Conservation (phyloP, 1,140 invertebrate genomes). For the Drosophila kohkoa region DNA sequence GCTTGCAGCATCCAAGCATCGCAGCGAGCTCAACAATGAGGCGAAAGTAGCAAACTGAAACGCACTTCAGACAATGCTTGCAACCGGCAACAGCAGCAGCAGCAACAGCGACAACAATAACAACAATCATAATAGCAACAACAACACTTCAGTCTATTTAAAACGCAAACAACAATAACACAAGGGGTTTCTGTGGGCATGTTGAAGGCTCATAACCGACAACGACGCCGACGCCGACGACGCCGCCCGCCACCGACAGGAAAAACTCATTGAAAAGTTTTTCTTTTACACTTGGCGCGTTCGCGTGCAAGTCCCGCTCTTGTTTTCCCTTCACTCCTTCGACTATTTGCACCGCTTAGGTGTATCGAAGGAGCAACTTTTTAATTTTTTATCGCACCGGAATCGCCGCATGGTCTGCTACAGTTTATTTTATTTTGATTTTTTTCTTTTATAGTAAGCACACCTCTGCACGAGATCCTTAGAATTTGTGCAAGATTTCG, state of each 20-base stretch:
- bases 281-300: slow-evolving; percentile 79
- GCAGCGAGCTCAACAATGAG: slow-evolving; percentile 44
- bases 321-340: slow-evolving; percentile 6
- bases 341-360: slow-evolving; percentile 36
- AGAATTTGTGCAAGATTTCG: slow-evolving; percentile 9
- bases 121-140: slow-evolving; percentile 50
- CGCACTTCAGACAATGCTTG: slow-evolving; percentile 80
- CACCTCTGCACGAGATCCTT: background rate
- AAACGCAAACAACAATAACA: slow-evolving; percentile 81
- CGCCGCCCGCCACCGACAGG: slow-evolving; percentile 59
- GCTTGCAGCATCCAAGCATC: slow-evolving; percentile 52
- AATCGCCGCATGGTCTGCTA: slow-evolving; percentile 45
- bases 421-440: slow-evolving; percentile 9
- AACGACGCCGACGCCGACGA: slow-evolving; percentile 35
- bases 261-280: slow-evolving; percentile 84
- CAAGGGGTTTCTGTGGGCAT: slow-evolving; percentile 31
- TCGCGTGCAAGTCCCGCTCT: slow-evolving; percentile 53
- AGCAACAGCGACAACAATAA: slow-evolving; percentile 20
- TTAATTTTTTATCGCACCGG: slow-evolving; percentile 77
- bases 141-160: slow-evolving; percentile 78
- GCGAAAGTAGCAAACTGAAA: slow-evolving; percentile 70
- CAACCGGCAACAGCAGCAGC: slow-evolving; percentile 53
- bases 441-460: slow-evolving; percentile 5
- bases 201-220: slow-evolving; percentile 71
- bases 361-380: slow-evolving; percentile 80